Evolutionary conservation across 2,113 vertebrate species (phyloP), one percentile per base, ranked within the genome.

Genomic region (Bubo blakistoni): DNA sequence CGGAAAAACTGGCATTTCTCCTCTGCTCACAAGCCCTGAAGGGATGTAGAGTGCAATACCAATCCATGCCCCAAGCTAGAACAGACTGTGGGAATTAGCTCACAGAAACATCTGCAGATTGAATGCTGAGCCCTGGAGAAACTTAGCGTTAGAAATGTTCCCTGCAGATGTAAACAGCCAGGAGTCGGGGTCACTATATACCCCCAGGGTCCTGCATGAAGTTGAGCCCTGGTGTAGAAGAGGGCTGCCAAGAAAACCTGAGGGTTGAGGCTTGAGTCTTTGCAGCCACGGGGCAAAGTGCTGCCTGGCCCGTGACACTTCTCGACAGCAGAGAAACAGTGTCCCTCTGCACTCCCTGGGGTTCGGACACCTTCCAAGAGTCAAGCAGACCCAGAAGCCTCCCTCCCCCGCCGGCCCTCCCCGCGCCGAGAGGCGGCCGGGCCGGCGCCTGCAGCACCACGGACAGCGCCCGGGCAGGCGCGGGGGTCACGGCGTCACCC

Each of bases 291-390:
- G 38, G 27, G 10, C 2, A 36, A 63, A 80, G 42, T 2, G 5
- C 34, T 77, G 40, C 54, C 26, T n/a, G 34, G 42, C 19, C 38
- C 11, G 0, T 9, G 19, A 6, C 59, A 7, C 24, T n/a, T 34
- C 24, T 11, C 6, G 22, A 9, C 5, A 19, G 32, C 32, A 36
- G 42, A 52, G 58, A 14, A 72, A 0, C 10, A 13, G 20, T 1
- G 13, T 2, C 4, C 17, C 11, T 42, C 36, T 19, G 69, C 47
- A 13, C 6, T 11, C n/a, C 57, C 42, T 42, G 21, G 21, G 36
- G 16, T 24, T 3, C 9, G 38, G 19, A 2, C 21, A 1, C 13
- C 9, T 27, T 2, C 27, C 47, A 0, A 14, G n/a, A 4, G 24
- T 4, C 25, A 5, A 4, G 18, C 25, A 7, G 9, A 21, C 1